Evolutionary conservation across 2,113 vertebrate genomes (phyloP).

Genomic region (Saguinus imperator): DNA sequence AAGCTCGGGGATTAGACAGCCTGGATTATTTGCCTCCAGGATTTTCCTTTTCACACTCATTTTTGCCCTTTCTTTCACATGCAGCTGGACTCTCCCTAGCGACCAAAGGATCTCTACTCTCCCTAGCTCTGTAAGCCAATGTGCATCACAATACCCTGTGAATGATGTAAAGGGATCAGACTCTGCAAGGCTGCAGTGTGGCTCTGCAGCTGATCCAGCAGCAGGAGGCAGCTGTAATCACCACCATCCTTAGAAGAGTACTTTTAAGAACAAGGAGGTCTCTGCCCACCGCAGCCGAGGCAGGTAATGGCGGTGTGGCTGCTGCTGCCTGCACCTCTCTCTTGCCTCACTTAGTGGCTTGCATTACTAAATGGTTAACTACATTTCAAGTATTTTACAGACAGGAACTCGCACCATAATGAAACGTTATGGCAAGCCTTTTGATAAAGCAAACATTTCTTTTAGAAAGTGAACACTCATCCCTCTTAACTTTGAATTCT

Average conservation of each 20-base stretch:
- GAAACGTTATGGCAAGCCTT: neutral
- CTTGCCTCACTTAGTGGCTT: neutral
- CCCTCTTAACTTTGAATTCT: neutral
- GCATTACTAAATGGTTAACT: neutral
- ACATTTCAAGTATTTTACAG: neutral
- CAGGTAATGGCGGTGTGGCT: neutral
- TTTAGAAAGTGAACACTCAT: neutral
- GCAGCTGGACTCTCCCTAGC: neutral
- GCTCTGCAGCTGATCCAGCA: too few relatives aligned
- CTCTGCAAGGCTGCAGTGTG: neutral
- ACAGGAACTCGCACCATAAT: neutral
- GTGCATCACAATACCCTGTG: slow-evolving; percentile 70
- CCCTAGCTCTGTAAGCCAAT: neutral
- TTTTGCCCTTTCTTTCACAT: neutral
- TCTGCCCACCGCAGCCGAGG: neutral
- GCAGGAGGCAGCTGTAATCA: neutral
- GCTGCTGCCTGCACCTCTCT: neutral
- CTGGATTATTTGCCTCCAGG: neutral
- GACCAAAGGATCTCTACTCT: neutral
- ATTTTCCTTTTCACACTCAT: neutral
- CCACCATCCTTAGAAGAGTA: neutral
- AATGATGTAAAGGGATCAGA: slow-evolving; percentile 51
- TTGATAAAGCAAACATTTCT: neutral
- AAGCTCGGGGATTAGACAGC: neutral
- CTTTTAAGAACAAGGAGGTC: neutral